These are phyloP conservation scores for Camponotus fellah DNA, from an alignment of 2,888 invertebrate species.

Conservation along the genomic window DNA sequence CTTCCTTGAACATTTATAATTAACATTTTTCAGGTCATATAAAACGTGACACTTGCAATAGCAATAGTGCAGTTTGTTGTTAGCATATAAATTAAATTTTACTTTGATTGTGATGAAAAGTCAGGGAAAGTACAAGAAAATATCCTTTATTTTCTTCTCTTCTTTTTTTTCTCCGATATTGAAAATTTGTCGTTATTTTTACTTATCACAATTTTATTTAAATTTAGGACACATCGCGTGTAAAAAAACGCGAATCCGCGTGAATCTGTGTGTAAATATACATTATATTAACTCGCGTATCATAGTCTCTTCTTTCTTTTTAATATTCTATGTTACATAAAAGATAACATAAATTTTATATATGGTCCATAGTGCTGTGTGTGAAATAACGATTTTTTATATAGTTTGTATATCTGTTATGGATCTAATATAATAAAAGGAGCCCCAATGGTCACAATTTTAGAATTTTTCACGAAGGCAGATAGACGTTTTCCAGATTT, in stretches of 20 bases:
- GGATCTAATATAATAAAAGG: conserved; percentile 49
- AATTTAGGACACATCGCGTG: conserved; percentile 38
- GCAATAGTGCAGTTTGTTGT: conserved; percentile 13
- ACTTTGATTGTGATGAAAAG: conserved; percentile 27
- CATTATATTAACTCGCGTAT: conserved; percentile 19
- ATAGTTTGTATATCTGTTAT: conserved; percentile 72
- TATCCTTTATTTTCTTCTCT: conserved; percentile 18
- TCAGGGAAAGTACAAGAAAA: conserved; percentile 2
- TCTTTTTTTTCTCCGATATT: neutral
- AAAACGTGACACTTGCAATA: conserved; percentile 17
- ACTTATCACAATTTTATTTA: conserved; percentile 64
- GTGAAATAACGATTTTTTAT: conserved; percentile 68
- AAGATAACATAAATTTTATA: conserved; percentile 57
- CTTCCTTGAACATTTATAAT: conserved; percentile 31
- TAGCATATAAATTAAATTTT: conserved; percentile 20
- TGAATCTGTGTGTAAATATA: conserved; percentile 62
- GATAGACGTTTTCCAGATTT: conserved; percentile 71
- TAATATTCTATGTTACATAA: conserved; percentile 14
- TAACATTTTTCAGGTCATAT: conserved; percentile 17
- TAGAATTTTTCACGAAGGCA: conserved; percentile 73
- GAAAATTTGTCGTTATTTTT: conserved; percentile 40
- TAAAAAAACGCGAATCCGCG: neutral
- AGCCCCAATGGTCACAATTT: conserved; percentile 62
- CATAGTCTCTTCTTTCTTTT: conserved; percentile 51
- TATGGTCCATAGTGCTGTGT: conserved; percentile 57